Evolutionary conservation across 2,113 vertebrate species (phyloP).

Genomic region (Pollimyrus isidori): DNA sequence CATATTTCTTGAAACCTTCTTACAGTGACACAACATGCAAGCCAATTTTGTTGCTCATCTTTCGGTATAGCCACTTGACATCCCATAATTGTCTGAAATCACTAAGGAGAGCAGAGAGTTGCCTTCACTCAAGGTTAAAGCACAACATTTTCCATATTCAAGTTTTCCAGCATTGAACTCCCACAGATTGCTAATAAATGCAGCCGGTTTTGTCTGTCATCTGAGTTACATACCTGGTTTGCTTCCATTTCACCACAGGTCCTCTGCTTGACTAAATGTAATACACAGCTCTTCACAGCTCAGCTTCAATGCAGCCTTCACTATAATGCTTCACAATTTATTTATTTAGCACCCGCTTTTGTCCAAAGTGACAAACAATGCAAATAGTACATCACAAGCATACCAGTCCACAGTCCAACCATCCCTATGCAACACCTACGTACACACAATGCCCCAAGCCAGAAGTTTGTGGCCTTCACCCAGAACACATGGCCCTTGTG

Average conservation of each 20-base stretch:
- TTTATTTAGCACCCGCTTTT: neutral
- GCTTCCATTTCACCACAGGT: neutral
- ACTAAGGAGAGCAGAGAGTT: neutral
- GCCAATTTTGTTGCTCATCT: neutral
- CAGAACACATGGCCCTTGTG: neutral
- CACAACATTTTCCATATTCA: neutral
- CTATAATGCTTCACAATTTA: neutral
- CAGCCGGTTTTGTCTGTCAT: neutral
- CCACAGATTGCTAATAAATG: neutral
- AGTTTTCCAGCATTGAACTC: neutral
- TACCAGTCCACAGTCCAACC: neutral
- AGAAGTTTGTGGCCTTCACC: neutral
- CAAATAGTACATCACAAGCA: neutral
- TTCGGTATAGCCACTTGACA: neutral
- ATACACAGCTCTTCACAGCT: neutral
- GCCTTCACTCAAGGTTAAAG: neutral
- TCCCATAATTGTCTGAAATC: neutral
- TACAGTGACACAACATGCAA: neutral
- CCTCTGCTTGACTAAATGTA: neutral
- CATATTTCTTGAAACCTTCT: neutral
- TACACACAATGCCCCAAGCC: neutral
- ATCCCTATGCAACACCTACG: neutral
- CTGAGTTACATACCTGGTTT: neutral
- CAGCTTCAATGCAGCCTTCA: neutral
- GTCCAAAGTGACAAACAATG: neutral